Conservation (phyloP, 2,888 invertebrate species). For the Ochropacha duplaris region DNA sequence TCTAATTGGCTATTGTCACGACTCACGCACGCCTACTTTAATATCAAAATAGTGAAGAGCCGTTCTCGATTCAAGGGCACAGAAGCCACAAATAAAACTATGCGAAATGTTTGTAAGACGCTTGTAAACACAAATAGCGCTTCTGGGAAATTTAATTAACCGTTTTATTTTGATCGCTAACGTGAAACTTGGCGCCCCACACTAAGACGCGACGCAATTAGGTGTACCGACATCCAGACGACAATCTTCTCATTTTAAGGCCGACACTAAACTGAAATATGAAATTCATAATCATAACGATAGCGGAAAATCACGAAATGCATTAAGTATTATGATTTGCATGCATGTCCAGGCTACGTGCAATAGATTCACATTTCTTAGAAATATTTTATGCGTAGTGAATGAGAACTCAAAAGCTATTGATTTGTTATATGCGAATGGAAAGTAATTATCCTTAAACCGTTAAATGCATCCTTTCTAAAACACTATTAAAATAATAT, state of each 20-base stretch:
- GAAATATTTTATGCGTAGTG: not conserved
- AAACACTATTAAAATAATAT: too few relatives aligned
- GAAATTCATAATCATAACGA: not conserved
- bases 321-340: not conserved
- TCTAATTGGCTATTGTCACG: slow-evolving; percentile 1
- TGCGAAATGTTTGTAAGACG: slow-evolving; percentile 32
- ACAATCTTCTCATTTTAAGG: not conserved
- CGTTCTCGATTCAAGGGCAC: slow-evolving; percentile 38
- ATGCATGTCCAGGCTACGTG: not conserved
- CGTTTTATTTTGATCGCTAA: slow-evolving; percentile 42
- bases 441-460: not conserved
- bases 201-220: slow-evolving; percentile 28
- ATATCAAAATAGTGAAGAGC: not conserved
- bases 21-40: not conserved
- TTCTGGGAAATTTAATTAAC: slow-evolving; percentile 57
- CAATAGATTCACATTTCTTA: not conserved
- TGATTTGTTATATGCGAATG: not conserved
- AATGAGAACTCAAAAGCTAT: not conserved
- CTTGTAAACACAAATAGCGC: slow-evolving; percentile 52
- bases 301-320: not conserved
- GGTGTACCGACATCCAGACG: not conserved
- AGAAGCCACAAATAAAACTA: slow-evolving; percentile 32
- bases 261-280: not conserved
- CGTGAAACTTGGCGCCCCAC: slow-evolving; percentile 23
- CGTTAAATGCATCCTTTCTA: too few relatives aligned